Evolutionary conservation across 2,888 invertebrate species (phyloP).

Genomic region (Drosophila nigritarsus): DNA sequence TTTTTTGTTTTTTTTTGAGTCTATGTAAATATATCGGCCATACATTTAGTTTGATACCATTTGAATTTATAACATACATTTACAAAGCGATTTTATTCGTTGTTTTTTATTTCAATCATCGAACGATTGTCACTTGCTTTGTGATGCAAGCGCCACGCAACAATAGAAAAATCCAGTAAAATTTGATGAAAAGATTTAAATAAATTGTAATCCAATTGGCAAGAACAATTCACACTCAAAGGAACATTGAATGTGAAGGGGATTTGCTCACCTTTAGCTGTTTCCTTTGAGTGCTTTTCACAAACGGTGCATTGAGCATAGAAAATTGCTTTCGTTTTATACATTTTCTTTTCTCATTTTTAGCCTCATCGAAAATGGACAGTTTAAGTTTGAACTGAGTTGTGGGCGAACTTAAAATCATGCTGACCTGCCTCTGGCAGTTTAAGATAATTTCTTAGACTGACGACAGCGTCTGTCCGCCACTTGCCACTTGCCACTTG

Average conservation of each 20-base stretch:
- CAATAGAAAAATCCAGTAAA: not conserved
- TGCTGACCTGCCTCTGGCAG: conserved; percentile 51
- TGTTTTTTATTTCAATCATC: not conserved
- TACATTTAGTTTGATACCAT: not conserved
- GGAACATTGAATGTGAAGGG: conserved; percentile 39
- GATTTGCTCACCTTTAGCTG: conserved; percentile 50
- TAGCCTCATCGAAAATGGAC: conserved; percentile 27
- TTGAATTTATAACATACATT: not conserved
- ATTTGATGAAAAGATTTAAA: conserved; percentile 24
- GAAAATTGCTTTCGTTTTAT: conserved; percentile 56
- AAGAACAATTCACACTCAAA: conserved; percentile 23
- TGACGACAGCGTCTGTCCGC: conserved; percentile 16
- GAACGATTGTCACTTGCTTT: not conserved
- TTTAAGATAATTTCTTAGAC: conserved; percentile 43
- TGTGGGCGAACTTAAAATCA: conserved; percentile 15
- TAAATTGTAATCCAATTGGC: conserved; percentile 43
- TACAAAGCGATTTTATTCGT: not conserved
- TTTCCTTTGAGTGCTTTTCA: conserved; percentile 34
- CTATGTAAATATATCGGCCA: not conserved
- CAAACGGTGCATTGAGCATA: conserved; percentile 23
- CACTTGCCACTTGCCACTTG: conserved; percentile 14
- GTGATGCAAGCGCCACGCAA: not conserved
- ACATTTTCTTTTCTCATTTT: not conserved
- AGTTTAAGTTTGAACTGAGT: conserved; percentile 36
- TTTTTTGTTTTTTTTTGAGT: not conserved